Conservation (phyloP, 2,888 invertebrate genomes). For the Acanthosepion esculentum region DNA sequence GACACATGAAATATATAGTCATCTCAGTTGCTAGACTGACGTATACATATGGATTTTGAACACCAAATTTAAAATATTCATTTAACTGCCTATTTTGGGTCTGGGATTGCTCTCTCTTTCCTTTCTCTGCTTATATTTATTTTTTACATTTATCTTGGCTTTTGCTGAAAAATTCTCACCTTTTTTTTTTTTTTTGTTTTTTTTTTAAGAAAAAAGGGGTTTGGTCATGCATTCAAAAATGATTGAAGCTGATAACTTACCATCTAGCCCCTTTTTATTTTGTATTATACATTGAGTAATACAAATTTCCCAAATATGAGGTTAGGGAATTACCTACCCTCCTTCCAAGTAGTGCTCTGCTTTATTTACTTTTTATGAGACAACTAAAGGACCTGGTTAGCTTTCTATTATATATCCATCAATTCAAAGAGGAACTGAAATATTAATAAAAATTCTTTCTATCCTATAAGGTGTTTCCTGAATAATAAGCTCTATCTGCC, state of each 20-base stretch:
- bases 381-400: background rate
- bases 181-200: background rate
- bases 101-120: background rate
- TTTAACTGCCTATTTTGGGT: background rate
- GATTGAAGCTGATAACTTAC: no score
- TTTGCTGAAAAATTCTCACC: background rate
- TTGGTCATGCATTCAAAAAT: no score
- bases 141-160: no score
- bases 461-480: background rate
- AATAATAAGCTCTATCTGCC: background rate
- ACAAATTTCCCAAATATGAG: background rate
- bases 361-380: background rate
- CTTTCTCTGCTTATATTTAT: background rate
- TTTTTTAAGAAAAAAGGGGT: no score
- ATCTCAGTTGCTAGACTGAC: background rate
- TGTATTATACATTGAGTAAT: no score
- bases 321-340: background rate
- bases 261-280: no score
- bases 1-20: no score
- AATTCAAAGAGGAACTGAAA: background rate
- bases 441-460: background rate
- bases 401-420: background rate
- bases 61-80: background rate
- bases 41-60: background rate
- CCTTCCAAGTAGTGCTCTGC: background rate